Base-by-base conservation (phyloP, 2,888 invertebrate species). In the Sinotaia quadrata region DNA sequence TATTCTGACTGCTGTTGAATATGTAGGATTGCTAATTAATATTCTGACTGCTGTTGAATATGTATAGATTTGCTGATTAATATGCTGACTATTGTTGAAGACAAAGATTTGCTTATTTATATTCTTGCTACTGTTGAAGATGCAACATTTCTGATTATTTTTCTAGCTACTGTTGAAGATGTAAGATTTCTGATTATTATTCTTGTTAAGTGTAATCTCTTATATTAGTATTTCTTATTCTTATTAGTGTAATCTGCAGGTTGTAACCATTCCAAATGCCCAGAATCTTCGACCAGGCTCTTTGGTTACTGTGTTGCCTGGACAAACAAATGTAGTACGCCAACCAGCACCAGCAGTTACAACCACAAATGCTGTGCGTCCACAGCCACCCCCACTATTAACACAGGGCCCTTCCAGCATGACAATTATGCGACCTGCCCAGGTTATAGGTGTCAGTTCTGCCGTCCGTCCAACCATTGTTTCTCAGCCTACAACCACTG, bases 261-360 rank as follows among this genome's bases (percentile, higher is more conserved):
- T 80, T 21, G 79, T 81, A 56, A 78, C 79, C n/a, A 76, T 72
- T 36, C 74, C 80, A 0, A 72, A 74, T 4, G 56, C 75, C 8
- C 69, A 69, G 29, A 59, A 69, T n/a, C 56, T 82, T 15, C 65
- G 77, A n/a, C 76, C 79, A 24, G 80, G 78, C 21, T 67, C 72
- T 51, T 57, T 78, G 51, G 41, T 78, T 12, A 76, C 75, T 8
- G 72, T 76, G 31, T 66, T 72, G 37, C 68, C 68, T 29, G 67
- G 65, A 7, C 65, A 65, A 34, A 12, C 44, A 10, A 27, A 33
- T 2, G n/a, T n/a, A 10, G 21, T 56, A 15, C 27, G 51, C 18
- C 37, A 51, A 52, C 34, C 34, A 15, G 34, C 63, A 21, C 34
- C 56, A 44, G 34, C 54, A 31, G 62, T 67, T 3, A 41, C 52